Base-by-base conservation (phyloP, 2,888 invertebrate species). In the Scaeva pyrastri region DNA sequence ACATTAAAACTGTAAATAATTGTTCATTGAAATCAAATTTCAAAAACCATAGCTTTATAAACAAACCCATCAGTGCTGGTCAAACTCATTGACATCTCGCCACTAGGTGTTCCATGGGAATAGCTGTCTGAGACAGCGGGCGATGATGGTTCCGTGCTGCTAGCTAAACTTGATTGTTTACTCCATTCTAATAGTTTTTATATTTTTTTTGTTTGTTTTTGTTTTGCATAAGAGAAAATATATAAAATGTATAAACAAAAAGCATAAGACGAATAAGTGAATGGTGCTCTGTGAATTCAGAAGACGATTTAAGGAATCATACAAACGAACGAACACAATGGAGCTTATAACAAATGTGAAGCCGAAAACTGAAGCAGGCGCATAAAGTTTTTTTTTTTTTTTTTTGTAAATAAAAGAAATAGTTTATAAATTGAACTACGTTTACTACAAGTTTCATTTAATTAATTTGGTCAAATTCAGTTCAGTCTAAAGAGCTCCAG, bases 91-190 rank as follows among this genome's bases (percentile, higher is more conserved):
- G 94, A 94, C 93, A 95, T 94, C 88, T 94, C 94, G 88, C 94
- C 94, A 89, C 94, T 94, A 55, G 90, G 89, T 23, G 89, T 90
- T 88, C 94, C 94, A 86, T 94, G 94, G 2, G 93, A 90, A 90
- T 93, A 91, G 89, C 94, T 91, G 90, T 95, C 94, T 14, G 94
- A 94, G 23, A 90, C 95, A 89, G 95, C 95, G 39, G 97, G 97
- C 1, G 97, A 97, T 0, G 97, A 97, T 0, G 97, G 97, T 31
- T 95, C 95, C 70, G 94, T 93, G 78, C 94, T 94, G 72, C 94
- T 94, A 48, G 94, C 94, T 93, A 94, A 93, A 75, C 97, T 97
- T 0, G 97, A 97, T 7, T 97, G 97, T 3, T 96, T 97, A 91
- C 97, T 97, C 97, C 97, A 97, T 87, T 96, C 97, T 86, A 60